phyloP scores from a whole-genome alignment of 2,888 invertebrate species.

The Cyaniris semiargus region DNA sequence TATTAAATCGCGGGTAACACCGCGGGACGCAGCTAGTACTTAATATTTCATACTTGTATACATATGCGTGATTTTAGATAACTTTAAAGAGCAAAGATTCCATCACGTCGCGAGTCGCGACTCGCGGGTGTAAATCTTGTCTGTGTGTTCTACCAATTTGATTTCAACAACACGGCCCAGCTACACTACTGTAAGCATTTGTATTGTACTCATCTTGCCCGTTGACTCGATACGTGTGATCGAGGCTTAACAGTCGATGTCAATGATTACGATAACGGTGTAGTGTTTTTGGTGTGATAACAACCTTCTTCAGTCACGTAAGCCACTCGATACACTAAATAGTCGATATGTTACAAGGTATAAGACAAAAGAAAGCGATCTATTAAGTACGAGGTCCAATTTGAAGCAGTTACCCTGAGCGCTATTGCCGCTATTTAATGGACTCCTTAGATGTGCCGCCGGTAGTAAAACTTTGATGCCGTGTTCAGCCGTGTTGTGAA shows the following conservation, averaged over 20 bases:
- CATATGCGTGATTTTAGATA: too few species aligned
- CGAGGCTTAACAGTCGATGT: conserved; percentile 40
- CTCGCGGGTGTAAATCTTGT: too few species aligned
- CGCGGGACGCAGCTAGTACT: too few species aligned
- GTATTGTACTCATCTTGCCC: not conserved
- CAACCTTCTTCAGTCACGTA: conserved; percentile 71
- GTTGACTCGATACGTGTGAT: conserved; percentile 4
- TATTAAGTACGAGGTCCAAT: conserved; percentile 38
- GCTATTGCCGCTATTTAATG: conserved; percentile 39
- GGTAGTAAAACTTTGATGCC: not conserved
- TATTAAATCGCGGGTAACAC: too few species aligned
- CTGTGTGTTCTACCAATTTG: too few species aligned
- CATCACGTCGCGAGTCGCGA: too few species aligned
- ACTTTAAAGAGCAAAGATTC: too few species aligned
- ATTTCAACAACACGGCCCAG: too few species aligned
- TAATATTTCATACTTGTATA: too few species aligned
- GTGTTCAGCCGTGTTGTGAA: not conserved
- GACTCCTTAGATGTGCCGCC: conserved; percentile 29
- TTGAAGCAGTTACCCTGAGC: conserved; percentile 39
- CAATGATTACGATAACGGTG: conserved; percentile 69
- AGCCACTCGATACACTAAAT: conserved; percentile 55
- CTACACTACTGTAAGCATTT: too few species aligned
- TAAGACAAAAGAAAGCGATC: conserved; percentile 32
- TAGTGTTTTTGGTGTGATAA: conserved; percentile 64
- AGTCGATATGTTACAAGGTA: conserved; percentile 27